Base-by-base conservation (phyloP, 1,140 invertebrate species). In the Pogonus chalceus region DNA sequence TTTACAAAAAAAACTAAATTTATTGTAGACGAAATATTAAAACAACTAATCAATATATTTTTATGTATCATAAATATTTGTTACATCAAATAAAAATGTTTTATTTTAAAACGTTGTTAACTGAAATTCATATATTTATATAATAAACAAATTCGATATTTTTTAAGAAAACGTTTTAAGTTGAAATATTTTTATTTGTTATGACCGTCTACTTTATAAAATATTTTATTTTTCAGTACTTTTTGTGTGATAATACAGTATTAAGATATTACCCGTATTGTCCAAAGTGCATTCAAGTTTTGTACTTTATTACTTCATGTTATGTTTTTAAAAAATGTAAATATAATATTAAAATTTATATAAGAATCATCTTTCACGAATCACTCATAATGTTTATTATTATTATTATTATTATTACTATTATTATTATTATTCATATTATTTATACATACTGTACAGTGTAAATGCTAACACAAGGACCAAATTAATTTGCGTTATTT, bases 141-240 rank as follows among this genome's bases (percentile, higher is more conserved):
- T n/a, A n/a, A n/a, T n/a, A n/a, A n/a, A n/a, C n/a, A n/a, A n/a
- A n/a, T n/a, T n/a, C n/a, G n/a, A n/a, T n/a, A n/a, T n/a, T n/a
- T n/a, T n/a, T n/a, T n/a, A n/a, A n/a, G n/a, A n/a, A n/a, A n/a
- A n/a, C n/a, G n/a, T n/a, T n/a, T n/a, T n/a, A n/a, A n/a, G n/a
- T n/a, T n/a, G n/a, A n/a, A n/a, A n/a, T n/a, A n/a, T n/a, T n/a
- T n/a, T n/a, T n/a, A n/a, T n/a, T n/a, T n/a, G n/a, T n/a, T n/a
- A n/a, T n/a, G n/a, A n/a, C n/a, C n/a, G n/a, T n/a, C n/a, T n/a
- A n/a, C n/a, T n/a, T n/a, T n/a, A n/a, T n/a, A n/a, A n/a, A n/a
- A n/a, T n/a, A n/a, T n/a, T n/a, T n/a, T n/a, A n/a, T n/a, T 43
- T 43, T 43, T 43, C 37, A 43, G 37, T 43, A 43, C 37, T 18